Percentiles rank a stretch among this genome's conserved stretches.
Conservation (phyloP, 2,113 vertebrate species). For the Emydocephalus ijimae region DNA sequence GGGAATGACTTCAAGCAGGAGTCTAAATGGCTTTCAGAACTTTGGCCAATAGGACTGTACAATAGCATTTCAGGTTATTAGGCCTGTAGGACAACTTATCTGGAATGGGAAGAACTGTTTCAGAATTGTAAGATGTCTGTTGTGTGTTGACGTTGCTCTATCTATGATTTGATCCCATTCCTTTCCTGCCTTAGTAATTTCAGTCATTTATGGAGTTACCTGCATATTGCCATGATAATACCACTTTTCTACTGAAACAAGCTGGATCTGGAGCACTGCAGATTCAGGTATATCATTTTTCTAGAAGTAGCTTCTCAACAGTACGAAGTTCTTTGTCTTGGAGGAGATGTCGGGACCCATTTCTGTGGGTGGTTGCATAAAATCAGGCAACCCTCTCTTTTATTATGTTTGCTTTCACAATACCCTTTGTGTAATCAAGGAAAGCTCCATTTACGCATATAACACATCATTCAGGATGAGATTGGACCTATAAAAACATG, state of each 20-base stretch:
- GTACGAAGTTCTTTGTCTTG: not conserved
- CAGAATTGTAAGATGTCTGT: not conserved
- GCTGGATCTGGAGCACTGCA: not conserved
- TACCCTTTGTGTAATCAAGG: conserved; percentile 52
- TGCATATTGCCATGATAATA: not conserved
- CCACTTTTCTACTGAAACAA: not conserved
- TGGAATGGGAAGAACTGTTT: not conserved
- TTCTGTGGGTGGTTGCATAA: conserved; percentile 40
- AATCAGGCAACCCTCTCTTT: conserved; percentile 60
- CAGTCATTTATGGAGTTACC: not conserved
- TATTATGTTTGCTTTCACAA: conserved; percentile 63
- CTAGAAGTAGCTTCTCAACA: not conserved
- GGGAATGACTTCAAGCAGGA: not conserved
- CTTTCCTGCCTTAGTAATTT: not conserved
- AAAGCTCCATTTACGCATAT: conserved; percentile 61
- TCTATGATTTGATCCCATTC: not conserved
- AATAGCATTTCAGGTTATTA: not conserved
- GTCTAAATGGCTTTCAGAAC: no score
- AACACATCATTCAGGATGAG: conserved; percentile 10
- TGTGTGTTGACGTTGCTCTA: not conserved
- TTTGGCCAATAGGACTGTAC: not conserved
- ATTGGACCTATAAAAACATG: not conserved
- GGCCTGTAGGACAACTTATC: not conserved
- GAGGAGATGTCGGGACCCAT: not conserved
- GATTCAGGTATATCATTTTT: not conserved